Base-by-base conservation (phyloP, 2,113 vertebrate genomes). In the Dicrurus megarhynchus region DNA sequence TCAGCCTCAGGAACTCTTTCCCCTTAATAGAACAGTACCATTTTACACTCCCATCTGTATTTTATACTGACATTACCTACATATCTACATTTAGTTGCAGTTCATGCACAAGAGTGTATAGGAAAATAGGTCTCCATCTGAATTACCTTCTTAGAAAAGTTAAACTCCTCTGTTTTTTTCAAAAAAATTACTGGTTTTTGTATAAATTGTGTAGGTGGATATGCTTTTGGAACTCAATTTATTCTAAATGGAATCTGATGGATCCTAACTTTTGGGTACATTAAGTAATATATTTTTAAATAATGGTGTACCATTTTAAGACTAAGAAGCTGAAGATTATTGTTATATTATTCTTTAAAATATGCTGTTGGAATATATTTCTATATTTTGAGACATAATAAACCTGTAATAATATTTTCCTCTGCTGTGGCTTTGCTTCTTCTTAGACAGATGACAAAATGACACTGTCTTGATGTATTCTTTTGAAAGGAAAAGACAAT, bases 231-330 rank as follows among this genome's bases (percentile, higher is more conserved):
- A 97, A 91, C 64, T 93, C 95, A 95, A 32, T 97, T 97, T 97
- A 96, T 97, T 97, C 91, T 94, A 97, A 97, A 96, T 94, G 95
- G 92, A 96, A 94, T 95, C 92, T 97, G 95, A 86, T 96, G 92
- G 74, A 97, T 95, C 82, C 61, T 96, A 94, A 97, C 96, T 96
- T 98, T 93, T 60, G 92, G 95, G 94, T 98, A 97, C 97, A 96
- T 97, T 98, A 97, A 98, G 76, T 98, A 98, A 98, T 98, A 98
- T 98, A 98, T 98, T 98, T 98, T 98, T 93, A 49, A 97, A 97
- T 97, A 97, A 97, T 95, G 96, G 91, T 98, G 95, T 98, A 97
- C 95, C 97, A 98, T 97, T 98, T 95, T 96, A 71, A 98, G 97
- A 97, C 68, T 95, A 96, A 97, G 87, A 98, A 96, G 93, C 33